Conservation (phyloP, 2,888 invertebrate species). For the Galeopsomyia nigrocyanea region DNA sequence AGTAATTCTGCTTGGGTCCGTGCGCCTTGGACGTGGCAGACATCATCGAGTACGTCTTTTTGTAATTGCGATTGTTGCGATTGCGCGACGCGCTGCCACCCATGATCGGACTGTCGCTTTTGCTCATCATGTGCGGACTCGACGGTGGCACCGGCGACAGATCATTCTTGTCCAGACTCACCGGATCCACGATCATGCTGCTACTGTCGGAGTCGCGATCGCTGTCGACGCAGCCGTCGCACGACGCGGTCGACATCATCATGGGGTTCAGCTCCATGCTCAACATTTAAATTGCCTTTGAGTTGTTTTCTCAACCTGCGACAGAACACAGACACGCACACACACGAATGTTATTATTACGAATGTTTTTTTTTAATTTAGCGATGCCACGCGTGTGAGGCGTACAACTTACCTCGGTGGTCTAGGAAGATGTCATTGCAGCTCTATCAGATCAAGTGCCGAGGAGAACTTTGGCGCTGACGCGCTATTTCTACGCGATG, state of each 20-base stretch:
- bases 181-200: slow-evolving; percentile 67
- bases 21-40: slow-evolving; percentile 48
- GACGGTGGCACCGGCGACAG: slow-evolving; percentile 57
- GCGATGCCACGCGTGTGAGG: not conserved
- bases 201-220: slow-evolving; percentile 66
- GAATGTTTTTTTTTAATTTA: slow-evolving; percentile 1
- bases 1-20: slow-evolving; percentile 45
- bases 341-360: not conserved
- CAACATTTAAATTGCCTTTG: slow-evolving; percentile 40
- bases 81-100: slow-evolving; percentile 48
- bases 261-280: slow-evolving; percentile 57
- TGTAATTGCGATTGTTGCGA: slow-evolving; percentile 52
- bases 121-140: slow-evolving; percentile 54
- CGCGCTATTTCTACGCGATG: slow-evolving; percentile 36
- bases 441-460: slow-evolving; percentile 28
- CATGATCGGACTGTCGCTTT: slow-evolving; percentile 45
- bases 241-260: slow-evolving; percentile 61
- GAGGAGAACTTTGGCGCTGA: slow-evolving; percentile 1
- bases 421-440: not conserved
- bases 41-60: slow-evolving; percentile 61
- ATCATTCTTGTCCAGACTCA: slow-evolving; percentile 63
- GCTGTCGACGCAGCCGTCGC: slow-evolving; percentile 66
- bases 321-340: not conserved
- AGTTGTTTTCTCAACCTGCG: not conserved
- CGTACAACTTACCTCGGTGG: not conserved